These are phyloP conservation scores for Drosophila trapezifrons DNA, from an alignment of 1,140 invertebrate genomes.

Conservation along the genomic window DNA sequence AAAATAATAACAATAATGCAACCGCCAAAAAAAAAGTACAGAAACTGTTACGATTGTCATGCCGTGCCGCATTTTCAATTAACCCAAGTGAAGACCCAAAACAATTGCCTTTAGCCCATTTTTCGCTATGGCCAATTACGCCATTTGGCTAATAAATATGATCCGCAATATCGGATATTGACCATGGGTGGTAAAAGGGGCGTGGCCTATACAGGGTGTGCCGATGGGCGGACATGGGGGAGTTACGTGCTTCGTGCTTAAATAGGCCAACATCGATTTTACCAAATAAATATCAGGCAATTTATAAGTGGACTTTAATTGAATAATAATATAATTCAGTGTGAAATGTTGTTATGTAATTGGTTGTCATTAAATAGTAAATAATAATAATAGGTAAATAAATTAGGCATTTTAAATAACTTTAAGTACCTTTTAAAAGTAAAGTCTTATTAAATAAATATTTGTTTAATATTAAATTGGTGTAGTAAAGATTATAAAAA, in stretches of 20 bases:
- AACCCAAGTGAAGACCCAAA: conserved; percentile 31
- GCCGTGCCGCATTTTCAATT: conserved; percentile 37
- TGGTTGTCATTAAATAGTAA: neutral
- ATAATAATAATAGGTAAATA: neutral
- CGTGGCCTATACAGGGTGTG: conserved; percentile 8
- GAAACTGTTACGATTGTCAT: conserved; percentile 37
- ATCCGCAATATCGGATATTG: conserved; percentile 69
- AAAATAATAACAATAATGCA: conserved; percentile 51
- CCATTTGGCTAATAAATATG: conserved; percentile 44
- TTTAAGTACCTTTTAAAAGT: no score
- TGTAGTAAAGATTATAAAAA: no score
- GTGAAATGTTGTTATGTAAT: neutral
- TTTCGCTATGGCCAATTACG: conserved; percentile 19
- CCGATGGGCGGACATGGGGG: neutral
- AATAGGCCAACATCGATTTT: conserved; percentile 22
- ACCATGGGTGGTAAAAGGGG: conserved; percentile 41
- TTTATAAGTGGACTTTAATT: conserved; percentile 7
- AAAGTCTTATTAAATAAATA: no score
- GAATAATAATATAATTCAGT: conserved; percentile 19
- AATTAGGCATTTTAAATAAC: no score
- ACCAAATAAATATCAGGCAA: neutral
- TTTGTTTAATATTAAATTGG: no score
- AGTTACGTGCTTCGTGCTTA: neutral
- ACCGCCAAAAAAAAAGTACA: conserved; percentile 6
- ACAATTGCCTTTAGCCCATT: conserved; percentile 26